Conservation (phyloP, 2,113 vertebrate genomes). For the Apteryx owenii region DNA sequence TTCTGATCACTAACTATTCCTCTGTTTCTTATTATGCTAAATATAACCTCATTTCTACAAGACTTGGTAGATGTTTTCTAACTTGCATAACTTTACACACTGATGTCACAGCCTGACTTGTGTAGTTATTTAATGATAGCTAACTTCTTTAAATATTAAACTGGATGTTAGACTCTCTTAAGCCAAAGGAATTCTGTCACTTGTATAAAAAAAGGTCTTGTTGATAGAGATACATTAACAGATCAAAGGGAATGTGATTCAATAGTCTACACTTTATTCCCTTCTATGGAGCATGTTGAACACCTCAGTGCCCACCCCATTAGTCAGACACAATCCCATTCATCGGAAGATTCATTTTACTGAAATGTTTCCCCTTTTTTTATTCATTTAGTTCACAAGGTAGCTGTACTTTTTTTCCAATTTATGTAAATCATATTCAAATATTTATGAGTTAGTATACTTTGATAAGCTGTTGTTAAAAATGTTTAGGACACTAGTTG, state of each 20-base stretch:
- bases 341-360: not conserved
- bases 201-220: not conserved
- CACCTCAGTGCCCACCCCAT: not conserved
- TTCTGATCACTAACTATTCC: not conserved
- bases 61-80: not conserved
- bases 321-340: not conserved
- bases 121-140: not conserved
- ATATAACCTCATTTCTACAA: not conserved
- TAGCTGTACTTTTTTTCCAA: not conserved
- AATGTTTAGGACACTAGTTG: not conserved
- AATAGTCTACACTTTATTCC: fast-evolving
- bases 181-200: not conserved
- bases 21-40: not conserved
- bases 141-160: not conserved
- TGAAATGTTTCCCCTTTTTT: not conserved
- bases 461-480: not conserved
- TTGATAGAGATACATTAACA: not conserved
- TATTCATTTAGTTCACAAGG: not conserved
- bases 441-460: not conserved
- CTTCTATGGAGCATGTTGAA: not conserved
- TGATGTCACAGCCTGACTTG: not conserved
- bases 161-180: not conserved
- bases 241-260: not conserved
- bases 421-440: not conserved
- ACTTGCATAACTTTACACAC: not conserved